phyloP scores from a whole-genome alignment of 1,140 invertebrate genomes.

The Euura saliciscinereae region DNA sequence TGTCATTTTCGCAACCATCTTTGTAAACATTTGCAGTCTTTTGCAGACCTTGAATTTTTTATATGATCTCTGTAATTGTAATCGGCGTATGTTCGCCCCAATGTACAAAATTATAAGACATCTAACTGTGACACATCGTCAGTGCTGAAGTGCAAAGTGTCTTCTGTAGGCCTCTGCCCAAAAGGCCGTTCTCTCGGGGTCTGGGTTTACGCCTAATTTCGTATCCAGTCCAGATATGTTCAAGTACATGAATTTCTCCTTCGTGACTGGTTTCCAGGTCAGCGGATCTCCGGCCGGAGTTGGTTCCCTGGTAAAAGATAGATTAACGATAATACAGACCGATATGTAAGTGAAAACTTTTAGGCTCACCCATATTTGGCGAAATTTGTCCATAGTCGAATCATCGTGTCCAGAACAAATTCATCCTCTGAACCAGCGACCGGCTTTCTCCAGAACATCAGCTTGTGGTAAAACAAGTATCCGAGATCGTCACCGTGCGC shows the following conservation, averaged over 20 bases:
- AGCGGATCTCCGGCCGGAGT: not conserved
- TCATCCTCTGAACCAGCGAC: not conserved
- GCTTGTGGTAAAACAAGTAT: slow-evolving; percentile 28
- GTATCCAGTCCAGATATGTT: not conserved
- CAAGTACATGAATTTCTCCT: not conserved
- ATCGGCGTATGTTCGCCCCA: too few species aligned
- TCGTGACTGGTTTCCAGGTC: not conserved
- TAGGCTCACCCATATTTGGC: slow-evolving; percentile 2
- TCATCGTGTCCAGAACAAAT: not conserved
- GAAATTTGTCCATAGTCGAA: slow-evolving; percentile 8
- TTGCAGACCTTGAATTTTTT: too few species aligned
- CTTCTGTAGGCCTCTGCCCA: not conserved
- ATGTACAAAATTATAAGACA: too few species aligned
- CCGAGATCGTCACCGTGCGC: slow-evolving; percentile 34
- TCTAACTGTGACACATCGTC: too few species aligned
- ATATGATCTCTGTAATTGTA: too few species aligned
- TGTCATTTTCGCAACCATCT: too few species aligned
- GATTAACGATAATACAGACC: not conserved
- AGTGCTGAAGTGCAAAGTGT: not conserved
- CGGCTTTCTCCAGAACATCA: slow-evolving; percentile 12
- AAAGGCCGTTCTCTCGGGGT: not conserved
- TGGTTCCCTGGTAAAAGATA: not conserved
- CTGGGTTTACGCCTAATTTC: not conserved
- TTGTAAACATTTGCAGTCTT: too few species aligned
- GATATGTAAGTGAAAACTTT: not conserved